Base-by-base conservation (phyloP, 2,888 invertebrate genomes). In the Nysson spinosus region DNA sequence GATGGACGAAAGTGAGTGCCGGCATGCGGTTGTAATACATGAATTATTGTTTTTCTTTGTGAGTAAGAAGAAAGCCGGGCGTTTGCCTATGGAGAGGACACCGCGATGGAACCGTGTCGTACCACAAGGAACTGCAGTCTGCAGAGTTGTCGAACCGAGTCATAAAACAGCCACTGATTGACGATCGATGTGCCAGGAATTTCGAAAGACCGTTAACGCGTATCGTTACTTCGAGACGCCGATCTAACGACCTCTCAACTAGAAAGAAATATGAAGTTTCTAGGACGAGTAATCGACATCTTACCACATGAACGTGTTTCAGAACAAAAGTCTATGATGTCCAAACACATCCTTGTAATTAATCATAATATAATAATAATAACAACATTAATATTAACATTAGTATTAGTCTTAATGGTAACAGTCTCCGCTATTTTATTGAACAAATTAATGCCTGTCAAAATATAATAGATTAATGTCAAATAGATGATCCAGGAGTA, bases 131-230 rank as follows among this genome's bases (percentile, higher is more conserved):
- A 49, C 35, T 28, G 52, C 46, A 22, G 40, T 42, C 52, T 54
- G 37, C 43, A 47, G 42, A 44, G 32, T 47, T 52, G 60, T 52
- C 64, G 62, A 50, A 66, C 50, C 47, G 19, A 39, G 63, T 46
- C 52, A 52, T 58, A 67, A 67, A 64, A 67, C 44, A 42, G 42
- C 47, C 40, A 24, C 40, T 65, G 65, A 65, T 68, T 65, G 65
- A 68, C 65, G 60, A 46, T 61, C 51, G 43, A 60, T 50, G 46
- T 35, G 50, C 50, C 40, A 34, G 61, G 68, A 68, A 68, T 68
- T 68, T 68, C 52, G 52, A 49, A 58, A 67, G 58, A 64, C 35
- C 32, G 58, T 52, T 43, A 52, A 56, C 49, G 43, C 39, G 32
- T 22, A 35, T 49, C 49, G 47, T 47, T 56, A 35, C 56, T 34